A percentile compares a stretch with the other conserved stretches of the same genome.
These are phyloP conservation scores for Tauraco erythrolophus DNA, from an alignment of 2,113 vertebrate genomes.

Conservation along the genomic window DNA sequence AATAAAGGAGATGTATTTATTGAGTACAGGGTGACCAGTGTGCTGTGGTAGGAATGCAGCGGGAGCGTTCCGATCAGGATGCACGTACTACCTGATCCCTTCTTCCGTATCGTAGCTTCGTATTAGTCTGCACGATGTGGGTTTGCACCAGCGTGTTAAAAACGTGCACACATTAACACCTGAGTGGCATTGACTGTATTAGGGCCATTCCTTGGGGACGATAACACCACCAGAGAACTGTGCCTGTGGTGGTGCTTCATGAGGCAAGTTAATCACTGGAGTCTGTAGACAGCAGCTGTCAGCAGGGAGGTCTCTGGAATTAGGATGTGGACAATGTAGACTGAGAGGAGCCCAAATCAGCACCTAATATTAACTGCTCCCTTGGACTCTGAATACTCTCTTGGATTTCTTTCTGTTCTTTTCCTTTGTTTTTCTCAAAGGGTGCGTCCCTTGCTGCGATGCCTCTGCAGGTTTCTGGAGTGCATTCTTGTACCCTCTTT, in stretches of 20 bases:
- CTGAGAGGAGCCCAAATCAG: background rate
- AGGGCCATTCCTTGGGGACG: background rate
- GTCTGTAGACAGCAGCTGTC: background rate
- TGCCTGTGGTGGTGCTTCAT: background rate
- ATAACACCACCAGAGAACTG: background rate
- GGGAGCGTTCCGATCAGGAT: background rate
- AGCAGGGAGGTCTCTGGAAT: background rate
- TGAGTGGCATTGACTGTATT: background rate
- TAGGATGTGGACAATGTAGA: background rate
- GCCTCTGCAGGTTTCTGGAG: background rate
- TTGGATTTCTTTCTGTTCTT: background rate
- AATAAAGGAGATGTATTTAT: background rate
- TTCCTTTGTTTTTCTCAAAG: too few species aligned
- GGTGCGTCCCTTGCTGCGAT: background rate
- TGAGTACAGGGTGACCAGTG: background rate
- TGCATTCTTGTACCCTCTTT: background rate
- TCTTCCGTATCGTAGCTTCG: background rate
- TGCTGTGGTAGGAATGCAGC: background rate
- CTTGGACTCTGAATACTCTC: background rate
- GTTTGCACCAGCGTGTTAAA: background rate
- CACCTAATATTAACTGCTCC: background rate
- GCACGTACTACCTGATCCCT: fast-evolving
- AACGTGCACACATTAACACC: background rate
- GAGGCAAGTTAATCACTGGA: background rate
- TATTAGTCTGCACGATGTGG: background rate